Percentiles rank a stretch among this genome's conserved stretches.
phyloP scores from a whole-genome alignment of 2,888 invertebrate species.

The Phymatocera aterrima region DNA sequence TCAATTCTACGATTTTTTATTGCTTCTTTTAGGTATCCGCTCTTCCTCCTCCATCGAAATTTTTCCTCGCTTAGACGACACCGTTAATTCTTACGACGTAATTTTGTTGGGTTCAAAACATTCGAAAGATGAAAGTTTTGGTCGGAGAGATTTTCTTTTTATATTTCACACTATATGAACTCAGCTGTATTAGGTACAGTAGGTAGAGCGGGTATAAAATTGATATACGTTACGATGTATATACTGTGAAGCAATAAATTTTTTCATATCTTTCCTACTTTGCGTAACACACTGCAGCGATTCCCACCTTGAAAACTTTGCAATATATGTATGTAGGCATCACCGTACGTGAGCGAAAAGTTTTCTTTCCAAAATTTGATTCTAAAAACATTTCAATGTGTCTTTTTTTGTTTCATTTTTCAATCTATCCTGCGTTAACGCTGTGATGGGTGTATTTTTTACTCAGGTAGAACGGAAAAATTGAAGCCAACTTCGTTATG shows the following conservation, averaged over 20 bases:
- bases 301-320: too few species aligned
- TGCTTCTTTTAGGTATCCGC: not conserved
- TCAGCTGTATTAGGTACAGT: not conserved
- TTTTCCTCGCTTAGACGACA: constrained; percentile 6
- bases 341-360: not conserved
- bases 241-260: not conserved
- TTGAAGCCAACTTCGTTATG: too few species aligned
- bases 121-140: not conserved
- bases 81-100: not conserved
- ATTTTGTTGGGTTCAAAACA: not conserved
- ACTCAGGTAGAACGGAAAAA: not conserved
- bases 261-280: too few species aligned
- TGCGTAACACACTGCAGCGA: too few species aligned
- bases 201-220: too few species aligned
- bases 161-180: not conserved
- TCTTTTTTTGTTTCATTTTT: not conserved
- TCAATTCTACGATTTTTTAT: not conserved
- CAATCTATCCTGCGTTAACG: not conserved
- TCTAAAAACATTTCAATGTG: not conserved
- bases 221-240: not conserved
- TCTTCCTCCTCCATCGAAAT: not conserved
- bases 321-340: not conserved
- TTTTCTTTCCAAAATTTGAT: not conserved
- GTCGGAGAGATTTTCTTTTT: not conserved
- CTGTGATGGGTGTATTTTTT: not conserved